Percentiles rank a stretch among this genome's conserved stretches.
phyloP scores from a whole-genome alignment of 2,113 vertebrate genomes.

The Coreoperca whiteheadi region DNA sequence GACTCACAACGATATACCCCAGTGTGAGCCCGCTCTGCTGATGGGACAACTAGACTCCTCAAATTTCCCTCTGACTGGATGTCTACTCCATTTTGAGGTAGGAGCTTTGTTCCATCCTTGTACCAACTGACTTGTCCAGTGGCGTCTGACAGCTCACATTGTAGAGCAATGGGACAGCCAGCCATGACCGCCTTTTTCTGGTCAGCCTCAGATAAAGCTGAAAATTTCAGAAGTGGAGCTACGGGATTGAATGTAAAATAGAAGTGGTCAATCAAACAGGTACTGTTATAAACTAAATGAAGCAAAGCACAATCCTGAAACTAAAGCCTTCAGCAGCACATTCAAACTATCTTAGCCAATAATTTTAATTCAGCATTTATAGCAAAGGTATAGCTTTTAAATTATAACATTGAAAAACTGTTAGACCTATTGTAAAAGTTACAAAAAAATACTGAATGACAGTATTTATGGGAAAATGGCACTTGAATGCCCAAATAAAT shows the following conservation, averaged over 20 bases:
- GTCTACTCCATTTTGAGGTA: slow-evolving; percentile 69
- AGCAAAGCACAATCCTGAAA: slow-evolving; percentile 35
- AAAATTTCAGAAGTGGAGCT: slow-evolving; percentile 79
- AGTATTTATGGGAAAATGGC: no score
- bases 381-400: not conserved
- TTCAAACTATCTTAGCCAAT: not conserved
- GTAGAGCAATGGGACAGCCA: slow-evolving; percentile 71
- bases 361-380: not conserved
- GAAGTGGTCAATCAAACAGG: slow-evolving; percentile 48
- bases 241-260: slow-evolving; percentile 74
- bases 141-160: slow-evolving; percentile 77
- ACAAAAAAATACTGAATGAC: not conserved
- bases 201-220: slow-evolving; percentile 74
- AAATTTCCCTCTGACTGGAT: slow-evolving; percentile 78
- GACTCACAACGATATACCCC: slow-evolving; percentile 82
- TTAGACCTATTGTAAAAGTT: not conserved
- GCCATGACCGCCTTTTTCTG: slow-evolving; percentile 73
- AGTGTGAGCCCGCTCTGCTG: slow-evolving; percentile 76
- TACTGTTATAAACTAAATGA: slow-evolving; percentile 11
- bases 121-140: slow-evolving; percentile 75
- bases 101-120: slow-evolving; percentile 76
- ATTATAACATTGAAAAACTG: not conserved
- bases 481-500: not conserved
- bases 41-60: slow-evolving; percentile 76
- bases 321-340: slow-evolving; percentile 6